A percentile compares a stretch with the other conserved stretches of the same genome.
Evolutionary conservation across 1,140 invertebrate species (phyloP).

Genomic region (Caerostris extrusa): DNA sequence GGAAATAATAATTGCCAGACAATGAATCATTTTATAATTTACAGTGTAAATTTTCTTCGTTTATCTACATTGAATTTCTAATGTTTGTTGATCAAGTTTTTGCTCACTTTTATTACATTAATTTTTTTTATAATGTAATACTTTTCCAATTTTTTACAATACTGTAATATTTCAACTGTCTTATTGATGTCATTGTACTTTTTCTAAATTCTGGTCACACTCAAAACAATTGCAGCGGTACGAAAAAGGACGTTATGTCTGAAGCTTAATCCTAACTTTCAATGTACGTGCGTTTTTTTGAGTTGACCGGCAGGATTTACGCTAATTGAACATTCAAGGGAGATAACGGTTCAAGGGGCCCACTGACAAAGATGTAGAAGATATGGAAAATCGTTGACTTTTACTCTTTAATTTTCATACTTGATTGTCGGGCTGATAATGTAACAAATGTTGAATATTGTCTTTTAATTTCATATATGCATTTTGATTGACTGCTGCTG

Average conservation of each 20-base stretch:
- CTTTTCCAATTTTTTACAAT: too few species aligned
- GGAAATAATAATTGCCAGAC: too few species aligned
- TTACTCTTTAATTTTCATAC: conserved; percentile 2
- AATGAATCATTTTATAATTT: too few species aligned
- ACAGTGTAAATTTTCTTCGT: too few species aligned
- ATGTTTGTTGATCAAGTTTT: too few species aligned
- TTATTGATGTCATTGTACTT: too few species aligned
- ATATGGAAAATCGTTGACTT: background rate
- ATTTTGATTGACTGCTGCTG: background rate
- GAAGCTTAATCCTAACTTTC: background rate
- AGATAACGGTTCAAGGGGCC: background rate
- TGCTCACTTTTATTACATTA: too few species aligned
- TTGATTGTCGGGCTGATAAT: conserved; percentile 1
- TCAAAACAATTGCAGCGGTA: background rate
- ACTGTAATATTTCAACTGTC: too few species aligned
- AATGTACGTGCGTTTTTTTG: background rate
- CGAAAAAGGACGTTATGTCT: background rate
- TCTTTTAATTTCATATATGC: background rate
- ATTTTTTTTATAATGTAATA: too few species aligned
- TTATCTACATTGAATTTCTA: too few species aligned
- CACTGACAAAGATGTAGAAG: background rate
- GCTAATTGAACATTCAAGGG: conserved; percentile 22
- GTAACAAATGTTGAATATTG: background rate
- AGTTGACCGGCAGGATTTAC: conserved; percentile 7
- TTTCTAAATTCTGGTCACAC: background rate